These are phyloP conservation scores for Luperina nickerlii DNA, from an alignment of 2,888 invertebrate species.

Conservation along the genomic window DNA sequence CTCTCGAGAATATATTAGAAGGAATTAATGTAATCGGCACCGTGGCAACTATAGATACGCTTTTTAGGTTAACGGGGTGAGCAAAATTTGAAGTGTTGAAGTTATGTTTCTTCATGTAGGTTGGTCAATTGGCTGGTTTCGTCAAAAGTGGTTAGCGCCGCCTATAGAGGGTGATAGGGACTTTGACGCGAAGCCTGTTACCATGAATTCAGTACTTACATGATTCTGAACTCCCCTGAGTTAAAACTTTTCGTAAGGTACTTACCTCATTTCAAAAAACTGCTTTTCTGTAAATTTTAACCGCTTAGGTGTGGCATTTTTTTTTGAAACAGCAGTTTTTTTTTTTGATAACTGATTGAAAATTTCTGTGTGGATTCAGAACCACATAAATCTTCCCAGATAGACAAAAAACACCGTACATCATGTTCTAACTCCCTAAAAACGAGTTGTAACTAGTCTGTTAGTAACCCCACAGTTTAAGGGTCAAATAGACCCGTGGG, in stretches of 20 bases:
- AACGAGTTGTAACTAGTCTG: slow-evolving; percentile 43
- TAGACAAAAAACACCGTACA: neutral
- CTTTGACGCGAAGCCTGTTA: neutral
- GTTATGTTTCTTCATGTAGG: slow-evolving; percentile 9
- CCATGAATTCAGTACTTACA: neutral
- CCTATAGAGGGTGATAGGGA: neutral
- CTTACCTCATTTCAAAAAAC: too few species aligned
- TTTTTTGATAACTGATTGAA: neutral
- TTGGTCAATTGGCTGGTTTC: neutral
- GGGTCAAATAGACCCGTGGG: slow-evolving; percentile 63
- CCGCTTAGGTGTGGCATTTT: too few species aligned
- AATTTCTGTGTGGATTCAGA: neutral
- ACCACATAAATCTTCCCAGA: slow-evolving; percentile 9
- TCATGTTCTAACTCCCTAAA: slow-evolving; percentile 25
- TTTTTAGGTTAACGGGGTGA: slow-evolving; percentile 33
- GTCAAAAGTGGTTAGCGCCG: neutral
- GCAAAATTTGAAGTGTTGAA: slow-evolving; percentile 7
- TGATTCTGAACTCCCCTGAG: too few species aligned
- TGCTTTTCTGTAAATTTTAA: too few species aligned
- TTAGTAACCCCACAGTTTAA: slow-evolving; percentile 50
- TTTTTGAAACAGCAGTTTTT: neutral
- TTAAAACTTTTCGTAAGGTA: too few species aligned
- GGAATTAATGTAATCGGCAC: slow-evolving; percentile 20
- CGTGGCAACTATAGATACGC: slow-evolving; percentile 11
- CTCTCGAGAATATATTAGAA: slow-evolving; percentile 19